Conservation (phyloP, 2,888 invertebrate species). For the Drosophila tripunctata region DNA sequence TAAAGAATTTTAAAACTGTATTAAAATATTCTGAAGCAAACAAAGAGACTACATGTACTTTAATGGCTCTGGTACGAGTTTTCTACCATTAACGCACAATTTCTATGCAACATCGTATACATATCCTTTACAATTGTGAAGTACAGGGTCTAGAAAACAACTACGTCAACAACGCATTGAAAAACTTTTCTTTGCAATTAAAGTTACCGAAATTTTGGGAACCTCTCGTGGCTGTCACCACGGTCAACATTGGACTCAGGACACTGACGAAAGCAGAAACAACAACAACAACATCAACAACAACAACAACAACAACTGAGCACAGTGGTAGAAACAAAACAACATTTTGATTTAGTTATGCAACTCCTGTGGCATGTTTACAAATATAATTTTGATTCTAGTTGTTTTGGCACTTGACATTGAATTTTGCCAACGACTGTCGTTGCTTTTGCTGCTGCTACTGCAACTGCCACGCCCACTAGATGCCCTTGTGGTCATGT, state of each 20-base stretch:
- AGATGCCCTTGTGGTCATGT: neutral
- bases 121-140: neutral
- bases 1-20: no score
- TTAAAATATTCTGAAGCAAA: no score
- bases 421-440: slow-evolving; percentile 1
- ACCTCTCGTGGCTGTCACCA: slow-evolving; percentile 14
- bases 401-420: slow-evolving; percentile 33
- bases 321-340: neutral
- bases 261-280: neutral
- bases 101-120: neutral
- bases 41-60: no score
- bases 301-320: neutral
- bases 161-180: slow-evolving; percentile 2
- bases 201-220: slow-evolving; percentile 16
- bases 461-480: neutral
- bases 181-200: slow-evolving; percentile 21
- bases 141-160: neutral
- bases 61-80: no score
- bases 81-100: no score
- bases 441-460: neutral
- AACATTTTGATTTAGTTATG: slow-evolving; percentile 12
- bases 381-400: slow-evolving; percentile 55
- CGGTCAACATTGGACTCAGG: neutral
- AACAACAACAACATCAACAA: neutral
- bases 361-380: slow-evolving; percentile 54